phyloP scores from a whole-genome alignment of 2,113 vertebrate species.

The Symphodus melops region DNA sequence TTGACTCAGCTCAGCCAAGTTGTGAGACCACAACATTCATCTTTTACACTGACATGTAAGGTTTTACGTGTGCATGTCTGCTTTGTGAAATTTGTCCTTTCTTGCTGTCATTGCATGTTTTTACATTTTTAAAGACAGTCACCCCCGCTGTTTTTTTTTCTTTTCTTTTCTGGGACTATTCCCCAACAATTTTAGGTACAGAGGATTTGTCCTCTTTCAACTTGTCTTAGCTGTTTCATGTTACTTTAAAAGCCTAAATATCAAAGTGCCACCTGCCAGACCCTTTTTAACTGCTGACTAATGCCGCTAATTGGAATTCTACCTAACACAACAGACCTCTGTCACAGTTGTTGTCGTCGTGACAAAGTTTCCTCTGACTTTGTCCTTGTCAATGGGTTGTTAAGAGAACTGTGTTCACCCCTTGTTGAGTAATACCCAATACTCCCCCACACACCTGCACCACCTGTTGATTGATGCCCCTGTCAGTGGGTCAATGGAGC shows the following conservation, averaged over 20 bases:
- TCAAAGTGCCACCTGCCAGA: conserved; percentile 14
- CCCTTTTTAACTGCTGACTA: not conserved
- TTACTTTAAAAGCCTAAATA: not conserved
- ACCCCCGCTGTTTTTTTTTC: not conserved
- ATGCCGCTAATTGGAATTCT: conserved; percentile 25
- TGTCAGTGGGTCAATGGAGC: conserved; percentile 62
- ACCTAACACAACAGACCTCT: conserved; percentile 4
- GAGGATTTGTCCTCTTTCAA: not conserved
- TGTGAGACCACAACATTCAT: not conserved
- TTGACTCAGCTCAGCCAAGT: not conserved
- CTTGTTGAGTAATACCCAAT: conserved; percentile 17
- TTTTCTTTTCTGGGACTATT: not conserved
- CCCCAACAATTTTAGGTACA: not conserved
- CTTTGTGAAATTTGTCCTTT: not conserved
- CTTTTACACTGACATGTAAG: not conserved
- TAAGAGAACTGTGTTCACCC: conserved; percentile 16
- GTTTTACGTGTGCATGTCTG: not conserved
- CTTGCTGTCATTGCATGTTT: not conserved
- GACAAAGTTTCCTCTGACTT: conserved; percentile 12
- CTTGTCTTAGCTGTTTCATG: not conserved
- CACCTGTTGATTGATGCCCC: conserved; percentile 71
- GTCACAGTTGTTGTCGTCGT: conserved; percentile 8
- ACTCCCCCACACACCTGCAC: conserved; percentile 12
- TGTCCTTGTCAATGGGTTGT: conserved; percentile 25
- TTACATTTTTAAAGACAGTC: not conserved